Conservation (phyloP, 2,797 vertebrate genomes). For the Buphagus erythrorhynchus region DNA sequence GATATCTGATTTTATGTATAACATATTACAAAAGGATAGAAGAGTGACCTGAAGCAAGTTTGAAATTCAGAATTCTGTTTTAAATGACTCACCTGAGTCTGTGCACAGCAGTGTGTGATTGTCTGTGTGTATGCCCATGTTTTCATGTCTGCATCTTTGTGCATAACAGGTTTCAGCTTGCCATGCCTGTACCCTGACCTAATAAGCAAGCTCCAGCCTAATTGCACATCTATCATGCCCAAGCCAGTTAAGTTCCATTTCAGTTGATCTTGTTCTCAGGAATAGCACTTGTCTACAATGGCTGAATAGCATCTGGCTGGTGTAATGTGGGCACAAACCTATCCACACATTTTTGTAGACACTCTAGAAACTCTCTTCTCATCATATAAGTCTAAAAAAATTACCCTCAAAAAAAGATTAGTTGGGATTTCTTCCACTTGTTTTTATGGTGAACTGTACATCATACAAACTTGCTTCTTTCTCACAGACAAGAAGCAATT, state of each 20-base stretch:
- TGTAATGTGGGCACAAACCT: not conserved
- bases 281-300: not conserved
- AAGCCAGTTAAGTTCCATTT: not conserved
- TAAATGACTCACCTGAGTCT: not conserved
- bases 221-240: not conserved
- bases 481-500: not conserved
- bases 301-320: not conserved
- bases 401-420: not conserved
- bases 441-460: not conserved
- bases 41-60: not conserved
- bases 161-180: not conserved
- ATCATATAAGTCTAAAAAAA: not conserved
- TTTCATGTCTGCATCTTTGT: not conserved
- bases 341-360: not conserved
- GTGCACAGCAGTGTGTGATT: not conserved
- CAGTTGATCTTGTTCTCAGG: not conserved
- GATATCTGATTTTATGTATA: not conserved
- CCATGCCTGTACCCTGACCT: not conserved
- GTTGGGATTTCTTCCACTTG: not conserved
- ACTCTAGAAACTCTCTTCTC: not conserved
- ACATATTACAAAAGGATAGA: fast-evolving
- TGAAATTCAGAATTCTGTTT: not conserved
- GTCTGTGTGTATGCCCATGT: too few relatives aligned
- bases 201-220: not conserved
- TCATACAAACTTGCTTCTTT: not conserved